Base-by-base conservation (phyloP, 53 echinoderm and acorn worm species). In the Mesocentrotus franciscanus region DNA sequence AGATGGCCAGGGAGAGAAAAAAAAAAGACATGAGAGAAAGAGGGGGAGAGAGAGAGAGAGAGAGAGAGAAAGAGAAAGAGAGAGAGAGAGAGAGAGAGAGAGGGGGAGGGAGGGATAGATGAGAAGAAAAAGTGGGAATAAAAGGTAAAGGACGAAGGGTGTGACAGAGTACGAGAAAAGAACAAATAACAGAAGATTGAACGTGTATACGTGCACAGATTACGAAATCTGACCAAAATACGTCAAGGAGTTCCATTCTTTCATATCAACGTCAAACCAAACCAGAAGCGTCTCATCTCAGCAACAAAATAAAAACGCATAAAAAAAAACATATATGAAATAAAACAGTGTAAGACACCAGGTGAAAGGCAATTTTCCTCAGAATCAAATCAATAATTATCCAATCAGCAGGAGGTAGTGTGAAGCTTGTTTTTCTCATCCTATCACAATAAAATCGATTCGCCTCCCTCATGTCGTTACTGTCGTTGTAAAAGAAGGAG, bases 301-400 rank as follows among this genome's bases (percentile, higher is more conserved):
- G 39, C 79, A 35, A 79, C 18, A 18, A 11, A 30, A 78, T 2
- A 78, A 39, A 17, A 32, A 17, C 36, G 36, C 2, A 15, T 10
- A 4, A 35, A 79, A 79, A 29, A 29, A 10, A 29, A 9, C 39
- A 79, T 35, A 36, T 39, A 79, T 10, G 39, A 36, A 6, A 8
- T 0, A 79, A 79, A 75, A 75, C 1, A 35, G 17, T 39, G 11
- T 4, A 17, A 35, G 36, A 35, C 39, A 35, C 7, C 36, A 79
- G 79, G 79, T 79, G 79, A 79, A 72, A 36, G 79, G 17, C 35
- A 79, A 79, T 79, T 36, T 36, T 36, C 36, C 17, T 79, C 17
- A 36, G 79, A 79, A 36, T 79, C 79, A 79, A 79, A 79, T 79
- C 79, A 39, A 79, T 79, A 79, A 79, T 79, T 79, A 79, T 79